Percentiles rank a stretch among this genome's conserved stretches.
phyloP scores from a whole-genome alignment of 2,888 invertebrate species.

The Galerucella nymphaeae region DNA sequence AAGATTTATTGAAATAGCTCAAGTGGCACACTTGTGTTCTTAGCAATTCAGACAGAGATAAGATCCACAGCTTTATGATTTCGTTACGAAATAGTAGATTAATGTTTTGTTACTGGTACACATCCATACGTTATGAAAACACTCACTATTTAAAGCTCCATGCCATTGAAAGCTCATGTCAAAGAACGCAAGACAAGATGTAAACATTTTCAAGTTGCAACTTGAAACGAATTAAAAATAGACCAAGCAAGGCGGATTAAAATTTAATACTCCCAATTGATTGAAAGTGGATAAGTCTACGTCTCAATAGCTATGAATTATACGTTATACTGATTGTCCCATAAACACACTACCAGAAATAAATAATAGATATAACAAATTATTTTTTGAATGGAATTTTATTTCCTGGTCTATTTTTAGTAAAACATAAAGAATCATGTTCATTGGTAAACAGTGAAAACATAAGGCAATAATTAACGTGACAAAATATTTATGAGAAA shows the following conservation, averaged over 20 bases:
- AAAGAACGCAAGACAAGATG: slow-evolving; percentile 23
- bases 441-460: neutral
- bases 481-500: neutral
- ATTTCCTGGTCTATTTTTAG: neutral
- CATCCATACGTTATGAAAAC: slow-evolving; percentile 22
- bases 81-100: slow-evolving; percentile 28
- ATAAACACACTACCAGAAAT: too few species aligned
- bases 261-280: neutral
- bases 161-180: slow-evolving; percentile 15
- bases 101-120: slow-evolving; percentile 25
- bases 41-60: slow-evolving; percentile 14
- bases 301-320: too few species aligned
- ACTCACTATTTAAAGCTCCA: slow-evolving; percentile 27
- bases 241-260: neutral
- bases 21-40: slow-evolving; percentile 21
- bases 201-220: slow-evolving; percentile 26
- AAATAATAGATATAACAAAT: too few species aligned
- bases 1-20: slow-evolving; percentile 30
- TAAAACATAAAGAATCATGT: neutral
- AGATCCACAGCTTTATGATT: slow-evolving; percentile 13
- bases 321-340: too few species aligned
- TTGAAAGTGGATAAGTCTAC: too few species aligned
- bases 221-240: too few species aligned
- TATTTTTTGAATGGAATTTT: neutral
- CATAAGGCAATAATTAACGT: neutral